These are phyloP conservation scores for Crambe crambe DNA, from an alignment of 37 sponge, comb jelly and placozoan genomes.

Conservation along the genomic window DNA sequence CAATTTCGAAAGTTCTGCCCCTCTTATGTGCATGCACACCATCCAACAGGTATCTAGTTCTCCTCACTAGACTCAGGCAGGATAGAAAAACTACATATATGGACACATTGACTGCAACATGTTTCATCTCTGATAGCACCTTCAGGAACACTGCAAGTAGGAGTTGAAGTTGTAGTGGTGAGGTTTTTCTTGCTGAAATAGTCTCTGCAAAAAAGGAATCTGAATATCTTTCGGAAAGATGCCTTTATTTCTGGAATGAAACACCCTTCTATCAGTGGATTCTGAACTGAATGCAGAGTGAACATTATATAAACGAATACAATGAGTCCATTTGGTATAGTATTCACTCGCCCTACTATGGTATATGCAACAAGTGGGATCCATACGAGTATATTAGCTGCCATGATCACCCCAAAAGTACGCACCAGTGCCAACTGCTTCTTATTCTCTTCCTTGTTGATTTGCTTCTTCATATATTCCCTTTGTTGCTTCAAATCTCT, in stretches of 20 bases:
- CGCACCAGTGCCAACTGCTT: constrained; percentile 43
- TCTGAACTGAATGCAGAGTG: constrained; percentile 10
- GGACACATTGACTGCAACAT: too few species aligned
- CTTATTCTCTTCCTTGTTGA: constrained; percentile 8
- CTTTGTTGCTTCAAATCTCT: neutral
- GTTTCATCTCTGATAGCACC: too few species aligned
- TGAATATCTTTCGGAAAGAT: neutral
- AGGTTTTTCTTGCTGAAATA: too few species aligned
- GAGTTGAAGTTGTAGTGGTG: too few species aligned
- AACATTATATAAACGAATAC: constrained; percentile 31
- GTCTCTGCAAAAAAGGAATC: too few species aligned
- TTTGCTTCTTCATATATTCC: neutral
- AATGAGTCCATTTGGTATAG: constrained; percentile 19
- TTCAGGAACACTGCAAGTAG: too few species aligned
- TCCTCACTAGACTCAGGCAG: too few species aligned
- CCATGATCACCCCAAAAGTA: constrained; percentile 44
- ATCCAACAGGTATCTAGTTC: too few species aligned
- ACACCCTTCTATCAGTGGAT: constrained; percentile 58
- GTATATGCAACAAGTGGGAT: constrained; percentile 10
- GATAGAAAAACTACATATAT: too few species aligned
- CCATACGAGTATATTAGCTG: constrained; percentile 44
- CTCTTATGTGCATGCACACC: too few species aligned
- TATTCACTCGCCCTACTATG: neutral
- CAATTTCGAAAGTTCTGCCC: too few species aligned
- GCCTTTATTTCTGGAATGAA: constrained; percentile 28